A percentile compares a stretch with the other conserved stretches of the same genome.
Conservation (phyloP, 1,140 invertebrate species). For the Aphelinus certus region DNA sequence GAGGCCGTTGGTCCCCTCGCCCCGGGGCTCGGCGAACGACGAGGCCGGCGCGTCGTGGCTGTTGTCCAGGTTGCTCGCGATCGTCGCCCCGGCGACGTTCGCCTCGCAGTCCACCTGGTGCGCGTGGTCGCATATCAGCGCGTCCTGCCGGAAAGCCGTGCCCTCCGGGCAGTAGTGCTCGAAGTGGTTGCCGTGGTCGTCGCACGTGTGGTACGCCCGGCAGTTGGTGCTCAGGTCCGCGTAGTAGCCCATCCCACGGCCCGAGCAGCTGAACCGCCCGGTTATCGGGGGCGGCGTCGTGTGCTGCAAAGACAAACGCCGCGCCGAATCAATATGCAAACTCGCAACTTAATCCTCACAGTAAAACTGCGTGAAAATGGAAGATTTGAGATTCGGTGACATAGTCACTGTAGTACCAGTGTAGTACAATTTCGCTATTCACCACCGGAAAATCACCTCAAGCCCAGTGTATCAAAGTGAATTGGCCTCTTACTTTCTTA, state of each 20-base stretch:
- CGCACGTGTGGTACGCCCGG: slow-evolving; percentile 65
- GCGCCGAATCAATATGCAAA: too few species aligned
- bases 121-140: slow-evolving; percentile 66
- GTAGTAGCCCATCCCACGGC: slow-evolving; percentile 63
- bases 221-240: slow-evolving; percentile 65
- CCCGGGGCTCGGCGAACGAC: slow-evolving; percentile 12
- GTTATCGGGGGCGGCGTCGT: slow-evolving; percentile 42
- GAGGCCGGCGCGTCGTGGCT: slow-evolving; percentile 7
- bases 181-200: slow-evolving; percentile 64
- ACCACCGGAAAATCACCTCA: too few species aligned
- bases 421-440: too few species aligned
- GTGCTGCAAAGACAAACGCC: slow-evolving; percentile 36
- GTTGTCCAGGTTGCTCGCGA: not conserved
- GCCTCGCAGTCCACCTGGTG: slow-evolving; percentile 63
- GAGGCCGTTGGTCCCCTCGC: slow-evolving; percentile 23
- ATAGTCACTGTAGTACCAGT: too few species aligned
- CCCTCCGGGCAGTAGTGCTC: slow-evolving; percentile 64
- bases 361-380: too few species aligned
- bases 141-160: slow-evolving; percentile 67
- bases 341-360: too few species aligned
- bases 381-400: too few species aligned
- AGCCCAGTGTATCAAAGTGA: too few species aligned
- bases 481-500: too few species aligned
- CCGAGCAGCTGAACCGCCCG: slow-evolving; percentile 58
- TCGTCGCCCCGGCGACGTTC: not conserved